Conservation (phyloP, 1,140 invertebrate species). For the Gryon sp. region DNA sequence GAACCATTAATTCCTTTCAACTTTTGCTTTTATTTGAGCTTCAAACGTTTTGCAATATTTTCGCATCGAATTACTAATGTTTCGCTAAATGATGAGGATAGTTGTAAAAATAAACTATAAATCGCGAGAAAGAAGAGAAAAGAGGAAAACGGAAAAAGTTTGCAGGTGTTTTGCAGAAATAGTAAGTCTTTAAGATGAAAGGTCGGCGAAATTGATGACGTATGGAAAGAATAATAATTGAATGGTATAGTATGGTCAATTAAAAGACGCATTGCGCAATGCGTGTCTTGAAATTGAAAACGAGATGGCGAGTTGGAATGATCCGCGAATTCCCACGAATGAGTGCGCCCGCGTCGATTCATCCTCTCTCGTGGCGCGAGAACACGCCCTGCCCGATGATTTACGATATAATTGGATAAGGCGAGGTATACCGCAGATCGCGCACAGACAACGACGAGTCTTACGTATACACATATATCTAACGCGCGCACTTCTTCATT, state of each 20-base stretch:
- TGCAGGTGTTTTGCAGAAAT: no score
- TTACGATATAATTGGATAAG: slow-evolving; percentile 68
- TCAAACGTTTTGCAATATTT: no score
- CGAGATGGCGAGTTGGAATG: neutral
- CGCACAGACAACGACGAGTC: slow-evolving; percentile 19
- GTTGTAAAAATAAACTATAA: no score
- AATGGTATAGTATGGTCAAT: slow-evolving; percentile 28
- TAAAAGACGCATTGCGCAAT: slow-evolving; percentile 50
- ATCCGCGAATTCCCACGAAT: slow-evolving; percentile 63
- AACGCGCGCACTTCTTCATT: neutral
- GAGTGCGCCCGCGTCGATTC: slow-evolving; percentile 59
- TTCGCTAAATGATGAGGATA: no score
- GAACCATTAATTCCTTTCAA: no score
- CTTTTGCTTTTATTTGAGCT: no score
- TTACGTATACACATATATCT: slow-evolving; percentile 44
- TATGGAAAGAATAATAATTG: slow-evolving; percentile 20
- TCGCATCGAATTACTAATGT: no score
- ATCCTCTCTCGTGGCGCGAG: slow-evolving; percentile 51
- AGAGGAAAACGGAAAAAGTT: no score
- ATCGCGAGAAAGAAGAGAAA: no score
- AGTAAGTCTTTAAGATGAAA: no score
- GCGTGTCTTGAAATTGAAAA: slow-evolving; percentile 46
- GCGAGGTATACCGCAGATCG: slow-evolving; percentile 50
- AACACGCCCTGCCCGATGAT: slow-evolving; percentile 64
- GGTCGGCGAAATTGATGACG: slow-evolving; percentile 15